These are phyloP conservation scores for Dynastes hyllus DNA, from an alignment of 2,888 invertebrate genomes.

Conservation along the genomic window DNA sequence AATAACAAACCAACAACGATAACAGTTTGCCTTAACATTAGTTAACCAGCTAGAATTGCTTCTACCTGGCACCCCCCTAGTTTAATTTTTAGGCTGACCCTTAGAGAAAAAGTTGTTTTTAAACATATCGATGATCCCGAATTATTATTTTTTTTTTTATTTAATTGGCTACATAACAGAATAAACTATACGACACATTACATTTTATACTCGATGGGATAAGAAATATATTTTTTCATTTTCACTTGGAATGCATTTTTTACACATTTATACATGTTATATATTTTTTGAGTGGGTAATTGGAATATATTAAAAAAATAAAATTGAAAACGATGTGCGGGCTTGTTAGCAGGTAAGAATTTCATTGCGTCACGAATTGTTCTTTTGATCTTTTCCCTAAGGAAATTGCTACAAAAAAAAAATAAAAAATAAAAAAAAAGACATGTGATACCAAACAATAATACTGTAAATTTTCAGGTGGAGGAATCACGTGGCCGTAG, in stretches of 20 bases:
- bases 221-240: background rate
- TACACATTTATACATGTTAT: background rate
- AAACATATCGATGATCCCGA: conserved; percentile 17
- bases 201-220: background rate
- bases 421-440: conserved; percentile 32
- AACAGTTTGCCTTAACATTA: background rate
- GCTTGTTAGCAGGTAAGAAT: conserved; percentile 64
- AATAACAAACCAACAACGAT: too few species aligned
- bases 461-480: conserved; percentile 61
- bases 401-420: conserved; percentile 18
- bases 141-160: conserved; percentile 7
- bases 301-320: background rate
- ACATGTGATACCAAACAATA: conserved; percentile 53
- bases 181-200: conserved; percentile 12
- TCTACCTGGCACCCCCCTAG: conserved; percentile 21
- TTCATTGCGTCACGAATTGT: conserved; percentile 67
- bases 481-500: conserved; percentile 55
- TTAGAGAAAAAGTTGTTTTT: too few species aligned
- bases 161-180: conserved; percentile 40
- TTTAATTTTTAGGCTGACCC: conserved; percentile 21
- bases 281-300: background rate
- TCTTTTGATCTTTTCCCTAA: conserved; percentile 32
- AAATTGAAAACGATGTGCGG: conserved; percentile 9
- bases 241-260: background rate
- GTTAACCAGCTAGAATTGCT: conserved; percentile 13